Percentiles rank a stretch among this genome's conserved stretches.
phyloP scores from a whole-genome alignment of 2,113 vertebrate species.

The Prochilodus magdalenae region DNA sequence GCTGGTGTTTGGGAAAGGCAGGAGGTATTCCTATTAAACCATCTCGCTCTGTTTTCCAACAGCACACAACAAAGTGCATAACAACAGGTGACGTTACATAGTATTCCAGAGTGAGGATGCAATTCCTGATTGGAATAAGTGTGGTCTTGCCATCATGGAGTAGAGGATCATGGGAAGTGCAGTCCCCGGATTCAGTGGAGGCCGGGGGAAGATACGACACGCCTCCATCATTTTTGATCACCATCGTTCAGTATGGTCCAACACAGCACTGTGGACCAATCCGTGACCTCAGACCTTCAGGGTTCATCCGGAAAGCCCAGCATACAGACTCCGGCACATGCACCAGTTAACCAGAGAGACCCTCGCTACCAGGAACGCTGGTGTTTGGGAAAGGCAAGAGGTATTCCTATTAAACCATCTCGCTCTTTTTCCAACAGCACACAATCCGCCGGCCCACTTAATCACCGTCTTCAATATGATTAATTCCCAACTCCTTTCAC shows the following conservation, averaged over 20 bases:
- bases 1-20: no score
- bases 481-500: constrained; percentile 52
- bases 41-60: no score
- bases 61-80: no score
- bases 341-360: constrained; percentile 7
- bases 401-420: constrained; percentile 35
- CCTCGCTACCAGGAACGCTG: constrained; percentile 17
- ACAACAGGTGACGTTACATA: no score
- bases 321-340: background rate
- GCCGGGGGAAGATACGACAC: no score
- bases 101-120: no score
- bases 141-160: no score
- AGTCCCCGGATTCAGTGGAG: no score
- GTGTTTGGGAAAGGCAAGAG: constrained; percentile 15
- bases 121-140: no score
- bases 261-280: background rate
- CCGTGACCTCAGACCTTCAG: background rate
- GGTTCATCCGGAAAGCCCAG: background rate
- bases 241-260: constrained; percentile 1
- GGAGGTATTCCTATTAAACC: no score
- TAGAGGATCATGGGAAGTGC: no score
- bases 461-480: constrained; percentile 60
- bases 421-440: constrained; percentile 39
- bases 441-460: constrained; percentile 55
- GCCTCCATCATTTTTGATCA: background rate